Evolutionary conservation across 2,888 invertebrate species (phyloP).

Genomic region (Pasiphila rectangulata): DNA sequence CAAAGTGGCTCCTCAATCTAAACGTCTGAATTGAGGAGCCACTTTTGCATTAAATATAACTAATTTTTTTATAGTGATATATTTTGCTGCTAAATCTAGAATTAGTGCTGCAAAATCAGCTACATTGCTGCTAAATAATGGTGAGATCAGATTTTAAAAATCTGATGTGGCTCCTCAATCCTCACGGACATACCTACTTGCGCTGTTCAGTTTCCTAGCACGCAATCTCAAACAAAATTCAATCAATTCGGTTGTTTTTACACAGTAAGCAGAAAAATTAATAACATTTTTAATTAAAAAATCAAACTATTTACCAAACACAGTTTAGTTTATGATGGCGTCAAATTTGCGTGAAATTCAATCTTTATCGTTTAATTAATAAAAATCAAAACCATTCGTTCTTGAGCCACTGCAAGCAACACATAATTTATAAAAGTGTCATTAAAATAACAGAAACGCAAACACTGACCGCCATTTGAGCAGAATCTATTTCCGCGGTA

Average conservation of each 20-base stretch:
- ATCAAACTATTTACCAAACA: constrained; percentile 77
- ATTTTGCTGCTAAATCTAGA: too few species aligned
- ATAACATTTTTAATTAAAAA: constrained; percentile 75
- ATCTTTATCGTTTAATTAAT: constrained; percentile 66
- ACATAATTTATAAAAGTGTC: too few species aligned
- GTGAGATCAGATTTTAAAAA: too few species aligned
- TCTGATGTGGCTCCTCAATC: too few species aligned
- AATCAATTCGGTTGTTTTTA: constrained; percentile 20
- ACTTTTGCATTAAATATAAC: too few species aligned
- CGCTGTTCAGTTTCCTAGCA: neutral
- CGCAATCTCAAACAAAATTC: constrained; percentile 25
- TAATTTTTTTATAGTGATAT: too few species aligned
- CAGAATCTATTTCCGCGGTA: constrained; percentile 52
- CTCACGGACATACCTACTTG: too few species aligned
- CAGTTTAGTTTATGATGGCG: constrained; percentile 72
- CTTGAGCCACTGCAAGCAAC: constrained; percentile 59
- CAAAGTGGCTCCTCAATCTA: too few species aligned
- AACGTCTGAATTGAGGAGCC: too few species aligned
- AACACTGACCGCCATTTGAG: constrained; percentile 46
- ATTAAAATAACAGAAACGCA: constrained; percentile 48
- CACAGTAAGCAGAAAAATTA: constrained; percentile 54
- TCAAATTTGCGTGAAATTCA: constrained; percentile 76
- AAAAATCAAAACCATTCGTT: constrained; percentile 59
- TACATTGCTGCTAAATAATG: too few species aligned
- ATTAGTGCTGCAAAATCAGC: too few species aligned